Evolutionary conservation across 1,140 invertebrate species (phyloP), one percentile per base, ranked within the genome.

Genomic region (Kradibia gibbosae): DNA sequence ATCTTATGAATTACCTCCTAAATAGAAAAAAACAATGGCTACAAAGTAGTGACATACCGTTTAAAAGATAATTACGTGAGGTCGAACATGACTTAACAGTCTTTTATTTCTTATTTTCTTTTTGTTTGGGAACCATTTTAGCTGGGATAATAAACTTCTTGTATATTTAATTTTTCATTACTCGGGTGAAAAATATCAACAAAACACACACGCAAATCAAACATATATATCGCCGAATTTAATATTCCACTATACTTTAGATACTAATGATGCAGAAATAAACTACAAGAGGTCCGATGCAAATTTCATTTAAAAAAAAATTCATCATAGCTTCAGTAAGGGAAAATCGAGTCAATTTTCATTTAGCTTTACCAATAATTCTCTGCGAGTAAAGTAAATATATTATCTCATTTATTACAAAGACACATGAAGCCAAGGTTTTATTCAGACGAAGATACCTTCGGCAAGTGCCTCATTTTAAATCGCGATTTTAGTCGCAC

Each of bases 21-120:
- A 67, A 67, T 39, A 4, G 36, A 39, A 67, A 39, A 39, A n/a
- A 67, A 67, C 34, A 67, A 67, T 67, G 62, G 62, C 15, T 39
- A 20, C 20, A 36, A n/a, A 67, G 62, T 67, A n/a, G 62, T 4
- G 20, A 20, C 34, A n/a, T 34, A 39, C 11, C 62, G 13, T 67
- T 67, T 39, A 67, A 67, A 67, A 67, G 62, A 28, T 39, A 67
- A 67, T 67, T 39, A 36, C 62, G n/a, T 67, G 13, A 67, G 62
- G 13, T 15, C n/a, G 8, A 28, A 5, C 36, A 39, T 67, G 62
- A 67, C 17, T 67, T 20, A 36, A 67, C 62, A 39, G 17, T 67
- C 39, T 67, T 39, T 67, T 67, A n/a, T 1, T 39, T 62, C 7
- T 65, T 67, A 17, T 67, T 22, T 17, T 67, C 39, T 67, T 67